These are phyloP conservation scores for Drosophila nigricruria DNA, from an alignment of 2,888 invertebrate genomes.

Conservation along the genomic window DNA sequence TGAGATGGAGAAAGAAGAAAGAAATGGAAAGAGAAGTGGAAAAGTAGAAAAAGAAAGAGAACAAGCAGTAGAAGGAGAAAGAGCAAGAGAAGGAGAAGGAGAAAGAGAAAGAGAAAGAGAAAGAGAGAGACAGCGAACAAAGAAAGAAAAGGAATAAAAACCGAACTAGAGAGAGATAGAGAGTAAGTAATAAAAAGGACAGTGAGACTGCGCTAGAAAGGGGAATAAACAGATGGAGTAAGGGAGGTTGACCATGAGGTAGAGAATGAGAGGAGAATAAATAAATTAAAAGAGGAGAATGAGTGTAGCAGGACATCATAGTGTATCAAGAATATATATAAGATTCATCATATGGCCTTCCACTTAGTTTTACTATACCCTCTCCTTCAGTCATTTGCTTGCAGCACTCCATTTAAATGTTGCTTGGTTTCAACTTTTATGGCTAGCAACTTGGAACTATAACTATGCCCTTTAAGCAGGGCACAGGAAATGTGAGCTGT, in stretches of 20 bases:
- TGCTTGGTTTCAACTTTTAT: constrained; percentile 4
- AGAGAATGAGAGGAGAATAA: neutral
- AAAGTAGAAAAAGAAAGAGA: too few relatives aligned
- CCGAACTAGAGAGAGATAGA: neutral
- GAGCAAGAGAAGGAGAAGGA: too few relatives aligned
- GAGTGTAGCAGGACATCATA: neutral
- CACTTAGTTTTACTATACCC: neutral
- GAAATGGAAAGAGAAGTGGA: too few relatives aligned
- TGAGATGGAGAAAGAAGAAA: too few relatives aligned
- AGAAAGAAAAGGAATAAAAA: too few relatives aligned
- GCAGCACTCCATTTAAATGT: neutral
- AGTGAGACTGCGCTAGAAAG: neutral
- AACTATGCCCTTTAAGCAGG: neutral
- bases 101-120: too few relatives aligned
- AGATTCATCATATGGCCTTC: neutral
- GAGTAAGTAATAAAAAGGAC: neutral
- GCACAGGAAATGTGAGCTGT: neutral
- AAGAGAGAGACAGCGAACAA: too few relatives aligned
- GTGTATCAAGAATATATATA: neutral
- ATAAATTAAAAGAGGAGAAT: neutral
- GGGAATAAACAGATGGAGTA: neutral
- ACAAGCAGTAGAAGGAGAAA: too few relatives aligned
- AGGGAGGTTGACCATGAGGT: neutral
- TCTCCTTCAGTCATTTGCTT: neutral
- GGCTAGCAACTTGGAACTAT: constrained; percentile 2